Conservation (phyloP, 2,113 vertebrate species). For the Scopus umbretta region DNA sequence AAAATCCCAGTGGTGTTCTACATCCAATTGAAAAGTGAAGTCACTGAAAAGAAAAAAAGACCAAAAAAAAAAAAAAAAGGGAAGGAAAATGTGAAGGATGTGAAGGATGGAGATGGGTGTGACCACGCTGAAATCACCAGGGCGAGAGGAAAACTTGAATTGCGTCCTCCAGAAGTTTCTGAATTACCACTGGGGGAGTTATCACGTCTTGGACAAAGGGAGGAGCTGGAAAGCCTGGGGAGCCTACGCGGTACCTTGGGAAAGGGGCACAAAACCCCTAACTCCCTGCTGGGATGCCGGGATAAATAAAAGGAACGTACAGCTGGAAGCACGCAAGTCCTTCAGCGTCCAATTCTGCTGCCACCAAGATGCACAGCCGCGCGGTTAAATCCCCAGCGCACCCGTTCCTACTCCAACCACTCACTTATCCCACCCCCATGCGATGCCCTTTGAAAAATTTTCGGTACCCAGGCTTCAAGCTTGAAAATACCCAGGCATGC, state of each 20-base stretch:
- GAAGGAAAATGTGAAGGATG: not conserved
- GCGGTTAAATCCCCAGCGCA: not conserved
- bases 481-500: not conserved
- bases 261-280: not conserved
- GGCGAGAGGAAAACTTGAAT: not conserved
- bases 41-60: not conserved
- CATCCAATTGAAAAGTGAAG: not conserved
- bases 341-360: not conserved
- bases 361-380: rapidly evolving
- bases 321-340: not conserved
- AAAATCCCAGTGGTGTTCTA: not conserved
- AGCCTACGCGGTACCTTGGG: not conserved
- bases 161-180: not conserved
- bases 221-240: not conserved
- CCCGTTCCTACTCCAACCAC: not conserved
- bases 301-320: not conserved
- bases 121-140: not conserved
- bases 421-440: not conserved
- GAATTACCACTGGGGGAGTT: not conserved
- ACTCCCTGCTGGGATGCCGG: not conserved
- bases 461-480: not conserved
- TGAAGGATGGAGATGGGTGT: not conserved
- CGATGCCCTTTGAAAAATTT: rapidly evolving
- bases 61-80: too few relatives aligned
- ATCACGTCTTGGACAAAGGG: not conserved